Evolutionary conservation across 2,797 vertebrate species (phyloP), one percentile per base, ranked within the genome.

Genomic region (Neolamprologus multifasciatus): DNA sequence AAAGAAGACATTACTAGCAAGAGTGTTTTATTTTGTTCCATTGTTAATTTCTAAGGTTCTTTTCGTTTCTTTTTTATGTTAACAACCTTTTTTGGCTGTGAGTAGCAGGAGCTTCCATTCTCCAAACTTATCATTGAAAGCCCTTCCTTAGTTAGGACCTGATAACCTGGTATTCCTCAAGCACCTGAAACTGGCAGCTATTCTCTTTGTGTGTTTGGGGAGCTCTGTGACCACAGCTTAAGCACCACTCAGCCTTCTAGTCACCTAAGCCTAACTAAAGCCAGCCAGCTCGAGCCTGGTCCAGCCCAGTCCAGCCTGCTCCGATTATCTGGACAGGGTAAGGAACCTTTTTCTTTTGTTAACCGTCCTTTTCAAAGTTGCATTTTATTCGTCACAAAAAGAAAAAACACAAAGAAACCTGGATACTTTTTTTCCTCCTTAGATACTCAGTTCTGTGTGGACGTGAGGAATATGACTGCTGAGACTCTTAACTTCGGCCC

Each of bases 401-500:
- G 8, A 2, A 9, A 10, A 59, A 48, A 3, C 21, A 5, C 31
- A 69, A 45, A 7, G 3, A 2, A 48, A 71, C 1, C 21, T 21
- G 2, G 48, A 43, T 40, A 29, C 17, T 59, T 67, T 59, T 45
- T 23, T 29, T n/a, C 59, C 54, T 9, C 54, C 5, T 29, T 88
- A 96, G 96, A 96, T 96, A 96, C 96, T 96, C 94, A 95, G 92
- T 94, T 95, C 95, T 96, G 89, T 96, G 94, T 92, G 93, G 96
- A 97, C 95, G 95, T 94, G 95, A 97, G 94, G 96, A 97, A 96
- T 91, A 98, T 99, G 98, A 98, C 98, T 92, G 98, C 98, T 93
- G 98, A 99, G 97, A 98, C 98, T 85, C 97, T 99, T 95, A 98
- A 98, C 96, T 99, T 99, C 95, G 98, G 98, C 95, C 98, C 98